Conservation (phyloP, 2,113 vertebrate species). For the Nycticorax nycticorax region DNA sequence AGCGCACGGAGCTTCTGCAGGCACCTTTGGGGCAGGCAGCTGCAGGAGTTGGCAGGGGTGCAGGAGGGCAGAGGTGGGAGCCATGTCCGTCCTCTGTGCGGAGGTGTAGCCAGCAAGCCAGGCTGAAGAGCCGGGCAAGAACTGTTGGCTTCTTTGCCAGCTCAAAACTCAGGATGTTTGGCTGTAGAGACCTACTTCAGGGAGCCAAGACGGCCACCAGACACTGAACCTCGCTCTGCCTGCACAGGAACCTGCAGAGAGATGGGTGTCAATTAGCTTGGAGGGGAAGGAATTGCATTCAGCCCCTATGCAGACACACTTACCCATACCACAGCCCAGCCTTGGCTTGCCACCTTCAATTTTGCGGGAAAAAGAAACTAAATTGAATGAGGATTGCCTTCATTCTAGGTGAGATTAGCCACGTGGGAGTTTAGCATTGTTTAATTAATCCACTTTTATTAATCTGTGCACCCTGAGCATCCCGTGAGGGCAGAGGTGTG, state of each 20-base stretch:
- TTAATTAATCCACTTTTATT: conserved; percentile 34
- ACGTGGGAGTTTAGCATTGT: background rate
- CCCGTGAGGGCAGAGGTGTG: fast-evolving
- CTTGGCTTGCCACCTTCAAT: background rate
- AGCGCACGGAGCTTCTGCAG: background rate
- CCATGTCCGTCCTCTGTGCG: fast-evolving
- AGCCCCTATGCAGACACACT: fast-evolving
- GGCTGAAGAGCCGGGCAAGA: background rate
- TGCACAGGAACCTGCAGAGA: background rate
- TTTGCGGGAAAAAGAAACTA: background rate
- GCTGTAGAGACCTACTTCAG: background rate
- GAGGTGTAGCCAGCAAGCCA: background rate
- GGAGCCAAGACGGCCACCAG: background rate
- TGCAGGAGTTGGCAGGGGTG: background rate
- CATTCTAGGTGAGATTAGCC: background rate
- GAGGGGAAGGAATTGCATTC: background rate
- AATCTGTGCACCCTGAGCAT: background rate
- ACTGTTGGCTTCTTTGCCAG: background rate
- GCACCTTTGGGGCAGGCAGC: background rate
- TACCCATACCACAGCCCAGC: background rate
- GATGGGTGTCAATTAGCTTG: background rate
- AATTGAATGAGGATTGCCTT: background rate
- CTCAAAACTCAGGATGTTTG: background rate
- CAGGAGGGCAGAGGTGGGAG: background rate
- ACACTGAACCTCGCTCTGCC: background rate